Evolutionary conservation across 1,140 invertebrate species (phyloP), one percentile per base, ranked within the genome.

Genomic region (Ips typographus): DNA sequence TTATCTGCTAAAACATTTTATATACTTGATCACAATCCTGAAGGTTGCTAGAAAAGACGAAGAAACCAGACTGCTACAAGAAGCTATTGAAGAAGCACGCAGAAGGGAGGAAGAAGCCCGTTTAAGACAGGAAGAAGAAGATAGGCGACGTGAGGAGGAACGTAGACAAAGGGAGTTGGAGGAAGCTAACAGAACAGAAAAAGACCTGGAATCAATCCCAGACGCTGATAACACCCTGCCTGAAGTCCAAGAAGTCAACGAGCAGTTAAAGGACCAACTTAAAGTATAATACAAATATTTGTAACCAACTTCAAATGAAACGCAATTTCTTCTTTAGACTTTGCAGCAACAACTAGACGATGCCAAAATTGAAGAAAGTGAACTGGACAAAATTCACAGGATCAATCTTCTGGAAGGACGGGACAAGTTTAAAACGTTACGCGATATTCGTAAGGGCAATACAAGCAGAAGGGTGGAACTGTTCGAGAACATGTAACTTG

Each of bases 21-120:
- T 8, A 8, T 40, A 55, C 6, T 5, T 55, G 36, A 55, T 55
- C 22, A 22, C 22, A 22, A 22, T 22, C 22, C 22, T 22, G 22
- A 93, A 95, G 83, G 93, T 95, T 53, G 88, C 91, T 73, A 82
- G 83, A 41, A 97, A 97, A 84, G 94, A 97, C 80, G 87, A 89
- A 55, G 94, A 98, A 84, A 94, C 95, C 7, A 87, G 89, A 78
- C 86, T 91, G 70, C 85, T 98, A 72, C 91, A 93, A 83, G 87
- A 90, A 69, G 93, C 95, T 82, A 73, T 80, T n/a, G 79, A 80
- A n/a, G 74, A 77, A 62, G 55, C 75, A 2, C 68, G 72, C 53
- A 56, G 60, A 42, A 68, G 71, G 60, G 69, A 74, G 44, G 40
- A 73, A 40, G 66, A 62, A 22, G 73, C 71, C 60, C 60, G 65